A percentile compares a stretch with the other conserved stretches of the same genome.
Evolutionary conservation across 1,140 invertebrate genomes (phyloP).

Genomic region (Pogonognathellus flavescens): DNA sequence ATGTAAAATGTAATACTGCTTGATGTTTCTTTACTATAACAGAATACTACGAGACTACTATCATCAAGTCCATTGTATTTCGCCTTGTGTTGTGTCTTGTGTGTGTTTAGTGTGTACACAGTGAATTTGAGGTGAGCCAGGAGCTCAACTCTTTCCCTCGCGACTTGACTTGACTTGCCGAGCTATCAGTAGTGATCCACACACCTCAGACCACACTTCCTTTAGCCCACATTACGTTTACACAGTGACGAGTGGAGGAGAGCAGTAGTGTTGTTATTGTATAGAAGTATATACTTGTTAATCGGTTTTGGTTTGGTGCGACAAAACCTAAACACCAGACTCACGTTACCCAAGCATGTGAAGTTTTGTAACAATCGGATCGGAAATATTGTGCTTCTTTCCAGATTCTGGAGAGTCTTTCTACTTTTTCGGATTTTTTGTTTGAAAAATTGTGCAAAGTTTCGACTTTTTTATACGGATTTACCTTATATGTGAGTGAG

Average conservation of each 20-base stretch:
- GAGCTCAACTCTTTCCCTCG: constrained; percentile 60
- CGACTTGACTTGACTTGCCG: constrained; percentile 46
- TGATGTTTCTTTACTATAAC: no score
- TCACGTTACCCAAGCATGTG: constrained; percentile 28
- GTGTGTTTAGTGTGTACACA: constrained; percentile 7
- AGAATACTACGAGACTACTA: no score
- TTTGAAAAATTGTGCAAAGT: not conserved
- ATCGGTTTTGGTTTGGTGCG: constrained; percentile 24
- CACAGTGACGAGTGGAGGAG: constrained; percentile 30
- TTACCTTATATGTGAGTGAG: constrained; percentile 15
- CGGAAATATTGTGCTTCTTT: not conserved
- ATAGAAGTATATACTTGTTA: not conserved
- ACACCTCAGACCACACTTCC: constrained; percentile 60
- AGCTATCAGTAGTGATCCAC: constrained; percentile 59
- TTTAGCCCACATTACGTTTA: constrained; percentile 57
- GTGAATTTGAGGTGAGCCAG: constrained; percentile 14
- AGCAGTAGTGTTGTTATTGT: constrained; percentile 24
- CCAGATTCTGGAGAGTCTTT: not conserved
- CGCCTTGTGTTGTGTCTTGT: not conserved
- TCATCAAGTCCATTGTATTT: no score
- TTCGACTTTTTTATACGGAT: not conserved
- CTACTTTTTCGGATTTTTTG: not conserved
- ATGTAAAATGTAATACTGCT: no score
- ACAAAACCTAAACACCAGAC: not conserved
- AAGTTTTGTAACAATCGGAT: constrained; percentile 7